Percentiles rank a stretch among this genome's conserved stretches.
These are phyloP conservation scores for Podargus strigoides DNA, from an alignment of 2,797 vertebrate genomes.

Conservation along the genomic window DNA sequence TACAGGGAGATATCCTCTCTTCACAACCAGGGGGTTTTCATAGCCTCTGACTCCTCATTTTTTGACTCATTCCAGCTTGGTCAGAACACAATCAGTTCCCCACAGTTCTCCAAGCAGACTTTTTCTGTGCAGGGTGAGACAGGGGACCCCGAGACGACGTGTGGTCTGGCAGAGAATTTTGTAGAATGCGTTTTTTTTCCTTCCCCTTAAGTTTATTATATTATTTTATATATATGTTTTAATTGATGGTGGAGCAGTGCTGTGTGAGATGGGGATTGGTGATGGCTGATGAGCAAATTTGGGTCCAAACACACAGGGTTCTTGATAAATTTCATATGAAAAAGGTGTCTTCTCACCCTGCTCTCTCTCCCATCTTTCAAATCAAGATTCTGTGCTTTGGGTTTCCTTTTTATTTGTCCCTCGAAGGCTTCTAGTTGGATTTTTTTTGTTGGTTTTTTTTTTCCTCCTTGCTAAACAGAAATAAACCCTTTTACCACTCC, in stretches of 20 bases:
- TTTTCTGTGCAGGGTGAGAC: not conserved
- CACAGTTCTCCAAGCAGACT: not conserved
- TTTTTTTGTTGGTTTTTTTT: not conserved
- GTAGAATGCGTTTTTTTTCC: not conserved
- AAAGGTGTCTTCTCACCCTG: not conserved
- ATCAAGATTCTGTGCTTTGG: not conserved
- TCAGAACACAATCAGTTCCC: not conserved
- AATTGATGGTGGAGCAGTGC: not conserved
- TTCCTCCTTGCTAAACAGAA: not conserved
- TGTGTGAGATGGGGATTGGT: not conserved
- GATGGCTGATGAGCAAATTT: not conserved
- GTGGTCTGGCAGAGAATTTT: not conserved
- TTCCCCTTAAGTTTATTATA: not conserved
- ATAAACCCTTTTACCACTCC: not conserved
- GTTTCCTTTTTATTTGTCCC: not conserved
- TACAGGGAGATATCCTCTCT: not conserved
- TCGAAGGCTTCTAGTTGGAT: not conserved
- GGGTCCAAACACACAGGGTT: not conserved
- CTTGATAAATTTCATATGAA: not conserved
- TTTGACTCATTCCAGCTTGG: not conserved
- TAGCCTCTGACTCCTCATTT: not conserved
- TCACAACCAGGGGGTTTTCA: not conserved
- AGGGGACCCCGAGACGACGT: not conserved
- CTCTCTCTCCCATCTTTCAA: not conserved
- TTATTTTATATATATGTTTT: not conserved